Percentiles rank a stretch among this genome's conserved stretches.
phyloP scores from a whole-genome alignment of 2,888 invertebrate genomes.

The Troilus luridus region DNA sequence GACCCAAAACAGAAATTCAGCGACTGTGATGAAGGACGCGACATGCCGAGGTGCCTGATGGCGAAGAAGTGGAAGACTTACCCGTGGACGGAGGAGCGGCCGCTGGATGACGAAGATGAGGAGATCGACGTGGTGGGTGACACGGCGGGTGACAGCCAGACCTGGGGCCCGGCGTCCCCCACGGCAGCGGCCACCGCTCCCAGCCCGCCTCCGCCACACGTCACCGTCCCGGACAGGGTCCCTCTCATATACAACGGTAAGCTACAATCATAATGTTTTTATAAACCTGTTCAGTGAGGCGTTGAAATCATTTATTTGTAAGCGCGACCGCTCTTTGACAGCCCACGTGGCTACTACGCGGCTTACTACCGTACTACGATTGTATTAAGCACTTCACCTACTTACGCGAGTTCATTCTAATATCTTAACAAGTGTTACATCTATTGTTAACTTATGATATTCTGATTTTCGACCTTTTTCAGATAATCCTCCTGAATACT shows the following conservation, averaged over 20 bases:
- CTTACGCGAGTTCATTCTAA: neutral
- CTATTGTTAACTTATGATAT: no score
- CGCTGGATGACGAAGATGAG: slow-evolving; percentile 68
- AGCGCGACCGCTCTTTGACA: neutral
- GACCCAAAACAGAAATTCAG: neutral
- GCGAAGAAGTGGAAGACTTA: slow-evolving; percentile 96
- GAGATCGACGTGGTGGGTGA: slow-evolving; percentile 87
- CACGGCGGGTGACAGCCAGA: slow-evolving; percentile 62
- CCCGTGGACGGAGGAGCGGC: slow-evolving; percentile 77
- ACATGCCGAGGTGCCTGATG: slow-evolving; percentile 96
- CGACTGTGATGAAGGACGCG: slow-evolving; percentile 69
- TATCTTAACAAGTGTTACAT: neutral
- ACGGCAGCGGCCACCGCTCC: slow-evolving; percentile 80
- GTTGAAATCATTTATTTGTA: slow-evolving; percentile 21
- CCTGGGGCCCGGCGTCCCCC: slow-evolving; percentile 64
- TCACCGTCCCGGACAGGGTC: slow-evolving; percentile 66
- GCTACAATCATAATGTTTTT: neutral
- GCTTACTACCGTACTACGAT: neutral
- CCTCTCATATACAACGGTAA: slow-evolving; percentile 66
- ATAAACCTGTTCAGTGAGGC: neutral
- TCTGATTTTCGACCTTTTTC: no score
- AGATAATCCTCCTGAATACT: no score
- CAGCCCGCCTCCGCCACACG: slow-evolving; percentile 68
- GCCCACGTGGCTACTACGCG: slow-evolving; percentile 30
- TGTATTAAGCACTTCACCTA: neutral